phyloP scores from a whole-genome alignment of 2,797 vertebrate species.

The Amblyraja radiata region DNA sequence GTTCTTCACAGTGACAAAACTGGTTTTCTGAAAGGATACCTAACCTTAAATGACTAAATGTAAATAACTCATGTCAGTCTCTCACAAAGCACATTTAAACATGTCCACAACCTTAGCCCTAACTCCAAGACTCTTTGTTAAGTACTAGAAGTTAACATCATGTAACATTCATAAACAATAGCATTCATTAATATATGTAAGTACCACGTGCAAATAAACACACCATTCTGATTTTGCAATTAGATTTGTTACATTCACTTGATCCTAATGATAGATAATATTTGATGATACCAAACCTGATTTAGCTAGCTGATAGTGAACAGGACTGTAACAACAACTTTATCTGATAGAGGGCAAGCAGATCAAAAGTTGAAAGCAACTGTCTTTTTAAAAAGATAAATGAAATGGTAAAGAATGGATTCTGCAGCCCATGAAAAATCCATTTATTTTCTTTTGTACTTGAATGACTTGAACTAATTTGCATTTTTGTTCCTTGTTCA shows the following conservation, averaged over 20 bases:
- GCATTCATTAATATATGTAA: neutral
- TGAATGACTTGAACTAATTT: slow-evolving; percentile 51
- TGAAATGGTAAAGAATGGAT: slow-evolving; percentile 59
- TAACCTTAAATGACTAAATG: neutral
- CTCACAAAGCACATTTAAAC: neutral
- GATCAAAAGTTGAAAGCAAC: slow-evolving; percentile 37
- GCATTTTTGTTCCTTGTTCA: slow-evolving; percentile 52
- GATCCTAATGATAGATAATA: neutral
- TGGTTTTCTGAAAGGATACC: neutral
- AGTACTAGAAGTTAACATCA: neutral
- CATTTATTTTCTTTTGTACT: slow-evolving; percentile 61
- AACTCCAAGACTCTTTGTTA: neutral
- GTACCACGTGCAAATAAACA: slow-evolving; percentile 1
- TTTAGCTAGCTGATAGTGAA: neutral
- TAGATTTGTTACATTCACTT: neutral
- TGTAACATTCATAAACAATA: neutral
- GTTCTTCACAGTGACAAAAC: neutral
- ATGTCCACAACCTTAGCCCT: neutral
- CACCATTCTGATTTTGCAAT: neutral
- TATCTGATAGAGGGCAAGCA: slow-evolving; percentile 31
- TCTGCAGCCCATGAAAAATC: slow-evolving; percentile 61
- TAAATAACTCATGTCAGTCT: neutral
- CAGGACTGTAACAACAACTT: slow-evolving; percentile 24
- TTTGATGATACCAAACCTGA: neutral
- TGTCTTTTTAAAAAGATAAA: slow-evolving; percentile 56